These are phyloP conservation scores for Hybognathus amarus DNA, from an alignment of 2,797 vertebrate species.

Conservation along the genomic window DNA sequence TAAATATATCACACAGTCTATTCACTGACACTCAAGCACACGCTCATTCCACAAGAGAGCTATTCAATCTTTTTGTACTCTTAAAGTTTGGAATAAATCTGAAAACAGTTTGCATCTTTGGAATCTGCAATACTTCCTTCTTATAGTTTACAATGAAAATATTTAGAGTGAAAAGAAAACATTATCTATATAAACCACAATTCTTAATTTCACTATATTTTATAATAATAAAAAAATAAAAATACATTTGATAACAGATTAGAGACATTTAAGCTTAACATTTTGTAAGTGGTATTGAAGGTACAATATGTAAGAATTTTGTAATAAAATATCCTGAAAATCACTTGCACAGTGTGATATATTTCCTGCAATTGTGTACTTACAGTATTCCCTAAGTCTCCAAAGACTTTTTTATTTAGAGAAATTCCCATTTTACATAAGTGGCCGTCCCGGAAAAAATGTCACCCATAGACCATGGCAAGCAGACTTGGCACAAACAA, in stretches of 20 bases:
- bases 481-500: too few relatives aligned
- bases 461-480: too few relatives aligned
- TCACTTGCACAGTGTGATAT: too few relatives aligned
- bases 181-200: background rate
- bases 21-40: constrained; percentile 48
- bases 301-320: too few relatives aligned
- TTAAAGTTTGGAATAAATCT: constrained; percentile 44
- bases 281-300: background rate
- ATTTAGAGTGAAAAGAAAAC: background rate
- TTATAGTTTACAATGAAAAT: background rate
- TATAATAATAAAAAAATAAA: background rate
- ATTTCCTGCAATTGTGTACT: too few relatives aligned
- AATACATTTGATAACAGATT: background rate
- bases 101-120: constrained; percentile 46
- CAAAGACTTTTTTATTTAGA: too few relatives aligned
- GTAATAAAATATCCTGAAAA: too few relatives aligned
- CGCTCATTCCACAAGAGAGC: constrained; percentile 36
- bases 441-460: too few relatives aligned
- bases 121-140: constrained; percentile 50
- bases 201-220: background rate
- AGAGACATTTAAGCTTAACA: background rate
- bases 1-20: constrained; percentile 61
- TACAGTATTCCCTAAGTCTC: too few relatives aligned
- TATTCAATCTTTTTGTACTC: constrained; percentile 35
- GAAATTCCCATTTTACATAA: too few relatives aligned